Percentiles rank a stretch among this genome's conserved stretches.
Conservation (phyloP, 2,113 vertebrate genomes). For the Aix galericulata region DNA sequence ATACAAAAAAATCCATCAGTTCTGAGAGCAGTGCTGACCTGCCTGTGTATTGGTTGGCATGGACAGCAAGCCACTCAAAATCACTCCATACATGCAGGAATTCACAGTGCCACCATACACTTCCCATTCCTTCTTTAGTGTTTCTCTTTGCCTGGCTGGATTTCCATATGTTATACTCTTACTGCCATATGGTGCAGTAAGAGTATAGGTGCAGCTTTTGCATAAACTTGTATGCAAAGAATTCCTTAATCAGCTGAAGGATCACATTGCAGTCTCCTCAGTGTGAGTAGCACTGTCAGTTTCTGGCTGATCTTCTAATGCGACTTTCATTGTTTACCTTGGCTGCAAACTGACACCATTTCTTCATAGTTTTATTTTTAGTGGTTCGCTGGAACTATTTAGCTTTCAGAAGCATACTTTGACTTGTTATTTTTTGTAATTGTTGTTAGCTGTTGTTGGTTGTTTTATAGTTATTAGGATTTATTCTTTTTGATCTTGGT, state of each 20-base stretch:
- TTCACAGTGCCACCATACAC: slow-evolving; percentile 29
- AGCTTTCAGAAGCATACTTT: background rate
- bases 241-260: slow-evolving; percentile 17
- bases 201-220: background rate
- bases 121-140: slow-evolving; percentile 44
- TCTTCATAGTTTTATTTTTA: background rate
- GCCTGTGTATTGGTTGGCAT: background rate
- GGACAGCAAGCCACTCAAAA: background rate
- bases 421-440: background rate
- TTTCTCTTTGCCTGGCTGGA: slow-evolving; percentile 58
- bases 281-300: background rate
- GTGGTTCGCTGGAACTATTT: background rate
- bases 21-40: background rate
- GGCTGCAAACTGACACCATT: background rate
- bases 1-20: background rate
- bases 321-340: background rate
- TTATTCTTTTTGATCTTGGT: background rate
- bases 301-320: background rate
- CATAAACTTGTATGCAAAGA: slow-evolving; percentile 6
- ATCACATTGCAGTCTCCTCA: background rate
- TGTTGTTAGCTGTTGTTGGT: background rate
- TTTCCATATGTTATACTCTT: slow-evolving; percentile 60
- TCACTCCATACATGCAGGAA: background rate
- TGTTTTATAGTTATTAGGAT: background rate
- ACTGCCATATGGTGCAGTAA: slow-evolving; percentile 58